phyloP scores from a whole-genome alignment of 2,797 vertebrate genomes.

The Sebastes minor region DNA sequence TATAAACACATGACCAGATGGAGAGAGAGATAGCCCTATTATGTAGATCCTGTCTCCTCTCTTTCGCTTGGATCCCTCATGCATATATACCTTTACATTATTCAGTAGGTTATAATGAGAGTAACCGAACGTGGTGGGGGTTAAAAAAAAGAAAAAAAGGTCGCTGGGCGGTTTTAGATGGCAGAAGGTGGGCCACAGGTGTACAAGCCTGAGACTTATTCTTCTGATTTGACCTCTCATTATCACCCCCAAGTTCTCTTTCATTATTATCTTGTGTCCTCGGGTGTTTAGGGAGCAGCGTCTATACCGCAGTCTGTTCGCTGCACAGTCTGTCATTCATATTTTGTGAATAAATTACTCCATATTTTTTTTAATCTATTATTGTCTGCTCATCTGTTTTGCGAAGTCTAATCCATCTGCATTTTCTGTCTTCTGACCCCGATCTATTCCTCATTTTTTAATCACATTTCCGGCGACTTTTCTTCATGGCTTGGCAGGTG shows the following conservation, averaged over 20 bases:
- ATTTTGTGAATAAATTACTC: conserved; percentile 67
- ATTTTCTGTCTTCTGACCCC: neutral
- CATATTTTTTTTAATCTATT: conserved; percentile 62
- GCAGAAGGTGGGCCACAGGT: conserved; percentile 81
- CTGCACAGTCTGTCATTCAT: conserved; percentile 61
- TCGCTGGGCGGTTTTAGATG: conserved; percentile 67
- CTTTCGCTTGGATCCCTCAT: conserved; percentile 44
- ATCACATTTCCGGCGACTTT: conserved; percentile 2
- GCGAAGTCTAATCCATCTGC: conserved; percentile 11
- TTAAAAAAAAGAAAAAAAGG: conserved; percentile 19
- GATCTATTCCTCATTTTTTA: neutral
- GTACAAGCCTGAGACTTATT: conserved; percentile 71
- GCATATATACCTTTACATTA: conserved; percentile 82
- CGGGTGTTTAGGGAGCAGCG: conserved; percentile 59
- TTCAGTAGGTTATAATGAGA: conserved; percentile 80
- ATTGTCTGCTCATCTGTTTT: conserved; percentile 49
- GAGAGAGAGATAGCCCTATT: conserved; percentile 78
- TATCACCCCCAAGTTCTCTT: conserved; percentile 67
- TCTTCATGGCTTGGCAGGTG: neutral
- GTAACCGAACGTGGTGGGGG: conserved; percentile 50
- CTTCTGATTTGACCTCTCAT: conserved; percentile 77
- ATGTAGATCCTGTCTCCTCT: conserved; percentile 70
- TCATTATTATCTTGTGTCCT: conserved; percentile 65
- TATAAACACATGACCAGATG: conserved; percentile 81
- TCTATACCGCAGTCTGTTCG: conserved; percentile 59